Conservation (phyloP, 2,113 vertebrate species). For the Hucho hucho region DNA sequence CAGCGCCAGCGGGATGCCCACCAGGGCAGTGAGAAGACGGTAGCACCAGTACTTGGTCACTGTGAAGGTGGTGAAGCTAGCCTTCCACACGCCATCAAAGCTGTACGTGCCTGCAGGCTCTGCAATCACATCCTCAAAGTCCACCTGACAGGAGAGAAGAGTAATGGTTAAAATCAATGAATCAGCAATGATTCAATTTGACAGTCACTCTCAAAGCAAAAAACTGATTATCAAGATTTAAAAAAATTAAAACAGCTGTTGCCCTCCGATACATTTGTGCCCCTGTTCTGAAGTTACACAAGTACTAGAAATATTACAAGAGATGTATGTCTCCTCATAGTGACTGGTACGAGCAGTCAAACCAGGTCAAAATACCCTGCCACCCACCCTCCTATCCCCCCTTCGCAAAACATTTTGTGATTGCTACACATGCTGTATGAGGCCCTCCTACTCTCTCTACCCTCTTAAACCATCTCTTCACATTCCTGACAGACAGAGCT, state of each 20-base stretch:
- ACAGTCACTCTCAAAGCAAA: background rate
- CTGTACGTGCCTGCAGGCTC: conserved; percentile 96
- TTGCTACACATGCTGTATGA: conserved; percentile 26
- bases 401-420: conserved; percentile 7
- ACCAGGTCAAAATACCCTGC: background rate
- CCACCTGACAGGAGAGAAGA: conserved; percentile 78
- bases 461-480: conserved; percentile 6
- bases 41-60: conserved; percentile 99
- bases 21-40: conserved; percentile 88
- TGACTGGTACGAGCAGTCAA: background rate
- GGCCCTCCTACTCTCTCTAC: background rate
- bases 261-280: background rate
- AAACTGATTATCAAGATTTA: background rate
- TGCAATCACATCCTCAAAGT: conserved; percentile 98
- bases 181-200: background rate
- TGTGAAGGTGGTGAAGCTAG: conserved; percentile 98
- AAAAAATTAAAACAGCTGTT: background rate
- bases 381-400: background rate
- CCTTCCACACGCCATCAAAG: conserved; percentile 98
- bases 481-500: conserved; percentile 41
- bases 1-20: conserved; percentile 94
- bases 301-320: conserved; percentile 13
- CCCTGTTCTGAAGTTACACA: conserved; percentile 1
- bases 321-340: conserved; percentile 17
- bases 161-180: background rate